Base-by-base conservation (phyloP, 1,140 invertebrate genomes). In the Steinernema feltiae region DNA sequence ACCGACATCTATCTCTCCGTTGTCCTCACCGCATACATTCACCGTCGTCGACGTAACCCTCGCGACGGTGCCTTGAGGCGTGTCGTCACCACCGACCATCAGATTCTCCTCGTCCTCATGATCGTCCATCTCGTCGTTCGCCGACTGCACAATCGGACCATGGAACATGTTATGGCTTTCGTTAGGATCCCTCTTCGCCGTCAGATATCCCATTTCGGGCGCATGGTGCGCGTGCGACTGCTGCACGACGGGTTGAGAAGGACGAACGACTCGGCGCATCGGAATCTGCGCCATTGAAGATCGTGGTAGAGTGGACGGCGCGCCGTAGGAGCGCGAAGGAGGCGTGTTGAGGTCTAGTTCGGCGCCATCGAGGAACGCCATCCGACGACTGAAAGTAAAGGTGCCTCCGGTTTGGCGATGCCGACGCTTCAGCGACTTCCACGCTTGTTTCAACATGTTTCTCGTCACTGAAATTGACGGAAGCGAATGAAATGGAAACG, bases 401-500 rank as follows among this genome's bases (percentile, higher is more conserved):
- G 53, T 63, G 53, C 53, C 53, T 12, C 53, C 53, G 7, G 53
- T 63, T 63, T 63, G 53, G 2, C 53, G 53, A 27, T 63, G 53
- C 2, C 53, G 53, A 17, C 53, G 53, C 24, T 63, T 63, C 53
- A 63, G 53, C 12, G 53, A 63, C 53, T 63, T 63, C 53, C 53
- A 63, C 24, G 53, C 53, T 27, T 63, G 53, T 27, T 63, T 63
- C 53, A 63, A 63, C 53, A 63, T 63, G 53, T 63, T 63, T 3
- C 53, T 7, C 24, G 53, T 63, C 12, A 63, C 53, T 63, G 53
- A 63, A 63, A 63, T 63, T 3, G 24, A 63, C 7, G 35, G 35
- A 7, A 7, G 35, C 7, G 35, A 41, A 41, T 18, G 35, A 41
- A 41, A 41, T 41, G 35, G 35, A 41, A 41, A 7, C 35, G 35